Base-by-base conservation (phyloP, 1,140 invertebrate genomes). In the Drosophila bocqueti region DNA sequence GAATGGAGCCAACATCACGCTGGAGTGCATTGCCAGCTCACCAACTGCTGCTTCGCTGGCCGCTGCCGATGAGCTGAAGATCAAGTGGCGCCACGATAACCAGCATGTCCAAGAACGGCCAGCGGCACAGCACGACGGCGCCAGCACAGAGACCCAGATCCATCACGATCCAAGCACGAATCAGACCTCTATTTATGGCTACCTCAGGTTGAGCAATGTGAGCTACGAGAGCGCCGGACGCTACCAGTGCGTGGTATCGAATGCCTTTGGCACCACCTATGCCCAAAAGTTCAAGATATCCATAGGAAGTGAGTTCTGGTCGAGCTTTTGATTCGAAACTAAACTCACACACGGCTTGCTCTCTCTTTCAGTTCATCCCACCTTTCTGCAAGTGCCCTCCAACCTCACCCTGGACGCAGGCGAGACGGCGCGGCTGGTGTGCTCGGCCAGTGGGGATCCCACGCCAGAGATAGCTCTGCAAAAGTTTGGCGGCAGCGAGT, bases 401-500 rank as follows among this genome's bases (percentile, higher is more conserved):
- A 97, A 99, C 93, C 95, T 98, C 8, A 96, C 96, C 1, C 96
- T 98, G 2, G 96, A 96, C 92, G 96, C 97, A 21, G 97, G 98
- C 7, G 96, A 95, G 67, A 97, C 96, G n/a, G 98, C 97, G 1
- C 95, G 96, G 49, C 93, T 99, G 8, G 97, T 98, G 79, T 99
- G 98, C 95, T 96, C 97, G 3, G 98, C 98, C 13, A 95, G 95
- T 64, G 98, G 98, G 3, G 96, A 97, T 79, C 98, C 98, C 0
- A 93, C 94, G 29, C 98, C 98, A 38, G 96, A 98, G 93, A 98
- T 99, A 75, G 96, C 97, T 0, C 97, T 98, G 96, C 96, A 97
- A 83, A 99, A 99, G 93, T 98, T 99, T 94, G 97, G 97, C n/a
- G 97, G 96, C 1, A 97, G 97, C 92, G 97, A 98, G 93, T 99